These are phyloP conservation scores for Muscicapa adusta DNA, from an alignment of 2,113 vertebrate genomes.

Conservation along the genomic window DNA sequence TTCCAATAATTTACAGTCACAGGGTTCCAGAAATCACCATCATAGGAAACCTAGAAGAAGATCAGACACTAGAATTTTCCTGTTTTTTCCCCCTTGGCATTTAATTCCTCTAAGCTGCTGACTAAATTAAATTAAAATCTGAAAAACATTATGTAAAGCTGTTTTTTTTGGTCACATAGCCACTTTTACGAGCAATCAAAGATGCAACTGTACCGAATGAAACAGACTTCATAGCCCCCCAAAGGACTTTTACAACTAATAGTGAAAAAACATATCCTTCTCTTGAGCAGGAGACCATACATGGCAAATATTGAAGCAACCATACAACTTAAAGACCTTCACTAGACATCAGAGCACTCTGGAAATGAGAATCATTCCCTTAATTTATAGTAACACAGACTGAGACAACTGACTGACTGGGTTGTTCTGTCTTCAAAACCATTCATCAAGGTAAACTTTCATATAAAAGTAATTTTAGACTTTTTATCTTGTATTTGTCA, in stretches of 20 bases:
- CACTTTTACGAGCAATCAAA: not conserved
- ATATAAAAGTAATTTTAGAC: not conserved
- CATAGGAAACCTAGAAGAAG: not conserved
- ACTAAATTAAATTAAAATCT: not conserved
- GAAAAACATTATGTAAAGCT: not conserved
- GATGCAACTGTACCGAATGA: not conserved
- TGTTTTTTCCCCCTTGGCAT: not conserved
- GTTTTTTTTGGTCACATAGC: not conserved
- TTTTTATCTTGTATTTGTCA: not conserved
- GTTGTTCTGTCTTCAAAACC: not conserved
- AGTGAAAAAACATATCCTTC: not conserved
- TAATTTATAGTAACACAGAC: not conserved
- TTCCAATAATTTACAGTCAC: not conserved
- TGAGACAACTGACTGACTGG: not conserved
- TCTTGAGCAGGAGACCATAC: not conserved
- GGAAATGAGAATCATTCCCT: not conserved
- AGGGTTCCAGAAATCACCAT: not conserved
- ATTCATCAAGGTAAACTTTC: not conserved
- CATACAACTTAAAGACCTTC: not conserved
- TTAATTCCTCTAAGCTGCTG: not conserved
- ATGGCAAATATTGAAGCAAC: not conserved
- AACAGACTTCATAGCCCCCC: not conserved
- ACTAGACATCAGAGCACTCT: not conserved
- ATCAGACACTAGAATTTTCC: not conserved
- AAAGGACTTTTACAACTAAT: not conserved